phyloP scores from a whole-genome alignment of 2,888 invertebrate species.

The Drosophila suboccidentalis region DNA sequence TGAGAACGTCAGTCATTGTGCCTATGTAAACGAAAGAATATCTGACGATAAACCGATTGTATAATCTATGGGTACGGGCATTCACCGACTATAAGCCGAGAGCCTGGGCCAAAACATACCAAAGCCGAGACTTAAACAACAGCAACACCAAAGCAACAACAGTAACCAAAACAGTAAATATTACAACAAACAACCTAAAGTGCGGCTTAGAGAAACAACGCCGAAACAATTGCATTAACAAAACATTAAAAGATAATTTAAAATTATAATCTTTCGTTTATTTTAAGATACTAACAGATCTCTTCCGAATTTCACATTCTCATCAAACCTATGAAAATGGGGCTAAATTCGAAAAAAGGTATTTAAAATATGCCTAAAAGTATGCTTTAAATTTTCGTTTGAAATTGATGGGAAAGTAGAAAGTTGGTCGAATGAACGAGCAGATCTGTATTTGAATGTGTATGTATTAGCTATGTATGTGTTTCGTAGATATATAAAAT shows the following conservation, averaged over 20 bases:
- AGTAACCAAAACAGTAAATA: slow-evolving; percentile 9
- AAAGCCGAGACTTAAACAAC: slow-evolving; percentile 42
- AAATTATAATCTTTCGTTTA: background rate
- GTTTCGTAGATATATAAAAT: slow-evolving; percentile 61
- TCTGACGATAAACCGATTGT: slow-evolving; percentile 66
- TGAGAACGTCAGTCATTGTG: slow-evolving; percentile 73
- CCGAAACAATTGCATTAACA: background rate
- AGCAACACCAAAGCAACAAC: slow-evolving; percentile 10
- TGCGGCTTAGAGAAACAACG: background rate
- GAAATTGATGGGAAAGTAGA: background rate
- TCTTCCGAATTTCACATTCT: background rate
- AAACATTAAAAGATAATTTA: background rate
- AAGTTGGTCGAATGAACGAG: background rate
- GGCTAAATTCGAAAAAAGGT: background rate
- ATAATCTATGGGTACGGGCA: slow-evolving; percentile 39
- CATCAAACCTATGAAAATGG: background rate
- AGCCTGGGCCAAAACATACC: slow-evolving; percentile 24
- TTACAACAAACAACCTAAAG: slow-evolving; percentile 9
- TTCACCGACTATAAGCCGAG: slow-evolving; percentile 47
- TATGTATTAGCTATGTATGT: slow-evolving; percentile 47
- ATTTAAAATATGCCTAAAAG: background rate
- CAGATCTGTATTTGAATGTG: slow-evolving; percentile 22
- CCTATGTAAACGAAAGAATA: slow-evolving; percentile 58
- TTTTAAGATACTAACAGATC: slow-evolving; percentile 6
- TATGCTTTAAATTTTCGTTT: background rate